These are phyloP conservation scores for Melitaea cinxia DNA, from an alignment of 1,140 invertebrate genomes.

Conservation along the genomic window DNA sequence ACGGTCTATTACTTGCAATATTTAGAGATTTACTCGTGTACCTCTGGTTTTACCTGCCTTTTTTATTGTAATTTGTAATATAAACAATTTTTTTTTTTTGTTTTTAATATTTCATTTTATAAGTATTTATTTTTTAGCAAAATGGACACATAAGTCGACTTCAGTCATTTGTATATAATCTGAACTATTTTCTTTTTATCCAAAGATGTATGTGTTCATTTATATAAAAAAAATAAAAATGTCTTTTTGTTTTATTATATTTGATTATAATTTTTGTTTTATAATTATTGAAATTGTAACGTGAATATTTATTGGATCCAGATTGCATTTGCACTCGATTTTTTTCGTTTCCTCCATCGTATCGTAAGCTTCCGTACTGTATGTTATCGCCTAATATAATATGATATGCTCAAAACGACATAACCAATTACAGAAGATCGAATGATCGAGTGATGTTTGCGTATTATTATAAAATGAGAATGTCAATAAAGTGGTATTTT, in stretches of 20 bases:
- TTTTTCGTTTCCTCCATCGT: constrained; percentile 23
- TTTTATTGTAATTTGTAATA: constrained; percentile 26
- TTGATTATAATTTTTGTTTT: constrained; percentile 52
- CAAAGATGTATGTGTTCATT: constrained; percentile 80
- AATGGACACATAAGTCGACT: constrained; percentile 36
- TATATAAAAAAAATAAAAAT: constrained; percentile 62
- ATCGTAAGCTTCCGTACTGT: constrained; percentile 33
- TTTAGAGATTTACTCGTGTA: constrained; percentile 24
- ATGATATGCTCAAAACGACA: constrained; percentile 72
- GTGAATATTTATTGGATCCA: constrained; percentile 78
- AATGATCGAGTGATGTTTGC: constrained; percentile 76
- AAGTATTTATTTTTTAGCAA: constrained; percentile 36
- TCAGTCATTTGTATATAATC: constrained; percentile 57
- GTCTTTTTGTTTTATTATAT: constrained; percentile 56
- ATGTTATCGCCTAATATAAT: constrained; percentile 28
- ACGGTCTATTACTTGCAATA: constrained; percentile 24
- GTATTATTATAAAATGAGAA: constrained; percentile 78
- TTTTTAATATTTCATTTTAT: constrained; percentile 28
- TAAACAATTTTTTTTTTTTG: constrained; percentile 15
- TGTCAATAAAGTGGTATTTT: constrained; percentile 81
- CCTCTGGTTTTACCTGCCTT: constrained; percentile 29
- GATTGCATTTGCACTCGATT: constrained; percentile 72
- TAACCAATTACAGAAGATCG: constrained; percentile 60
- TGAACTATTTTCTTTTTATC: constrained; percentile 59
- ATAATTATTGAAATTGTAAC: constrained; percentile 63